These are phyloP conservation scores for Euwallacea fornicatus DNA, from an alignment of 1,140 invertebrate genomes.

Conservation along the genomic window DNA sequence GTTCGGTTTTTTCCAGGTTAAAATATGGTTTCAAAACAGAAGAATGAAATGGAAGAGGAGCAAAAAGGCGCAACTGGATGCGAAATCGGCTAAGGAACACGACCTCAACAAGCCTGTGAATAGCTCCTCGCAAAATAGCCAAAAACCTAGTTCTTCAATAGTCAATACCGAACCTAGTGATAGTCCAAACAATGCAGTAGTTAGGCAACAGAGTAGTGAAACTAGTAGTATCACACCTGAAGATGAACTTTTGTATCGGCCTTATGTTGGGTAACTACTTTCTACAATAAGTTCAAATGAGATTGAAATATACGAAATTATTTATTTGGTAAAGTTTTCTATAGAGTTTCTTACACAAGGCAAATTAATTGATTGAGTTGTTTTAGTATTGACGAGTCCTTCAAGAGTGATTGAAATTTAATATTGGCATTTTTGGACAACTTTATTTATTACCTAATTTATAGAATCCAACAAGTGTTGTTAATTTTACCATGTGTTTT, in stretches of 20 bases:
- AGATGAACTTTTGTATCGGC: constrained; percentile 51
- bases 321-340: neutral
- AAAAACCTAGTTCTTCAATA: constrained; percentile 34
- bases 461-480: too few relatives aligned
- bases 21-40: constrained; percentile 96
- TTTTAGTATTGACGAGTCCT: neutral
- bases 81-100: constrained; percentile 50
- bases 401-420: neutral
- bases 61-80: constrained; percentile 89
- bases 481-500: too few relatives aligned
- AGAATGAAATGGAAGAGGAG: constrained; percentile 96
- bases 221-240: constrained; percentile 32
- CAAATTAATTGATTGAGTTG: neutral
- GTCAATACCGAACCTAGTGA: constrained; percentile 29
- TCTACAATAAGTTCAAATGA: neutral
- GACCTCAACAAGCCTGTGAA: constrained; percentile 28
- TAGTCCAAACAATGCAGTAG: neutral
- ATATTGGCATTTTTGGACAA: neutral
- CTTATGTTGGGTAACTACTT: constrained; percentile 50
- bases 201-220: constrained; percentile 31
- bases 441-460: too few relatives aligned
- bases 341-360: neutral
- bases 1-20: constrained; percentile 67
- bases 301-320: neutral
- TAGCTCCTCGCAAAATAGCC: constrained; percentile 2